These are phyloP conservation scores for Pyrocephalus nanus DNA, from an alignment of 2,797 vertebrate genomes.

Conservation along the genomic window DNA sequence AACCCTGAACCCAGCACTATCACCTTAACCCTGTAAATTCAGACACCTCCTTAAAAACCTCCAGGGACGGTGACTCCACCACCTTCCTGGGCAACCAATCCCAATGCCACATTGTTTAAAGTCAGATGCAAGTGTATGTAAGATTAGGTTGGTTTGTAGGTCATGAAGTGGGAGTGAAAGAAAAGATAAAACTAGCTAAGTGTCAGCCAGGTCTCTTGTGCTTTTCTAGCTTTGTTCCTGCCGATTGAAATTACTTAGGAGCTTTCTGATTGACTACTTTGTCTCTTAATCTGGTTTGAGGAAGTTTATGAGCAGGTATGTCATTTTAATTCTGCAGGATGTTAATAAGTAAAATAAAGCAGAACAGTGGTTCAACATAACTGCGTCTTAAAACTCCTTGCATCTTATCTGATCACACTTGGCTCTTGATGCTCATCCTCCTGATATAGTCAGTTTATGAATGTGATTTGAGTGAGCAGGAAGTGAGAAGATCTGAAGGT, in stretches of 20 bases:
- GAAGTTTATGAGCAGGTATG: not conserved
- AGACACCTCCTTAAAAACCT: not conserved
- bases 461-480: not conserved
- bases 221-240: not conserved
- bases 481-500: not conserved
- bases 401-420: not conserved
- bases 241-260: not conserved
- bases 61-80: not conserved
- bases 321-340: not conserved
- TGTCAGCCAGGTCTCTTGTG: not conserved
- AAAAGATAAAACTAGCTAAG: not conserved
- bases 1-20: not conserved
- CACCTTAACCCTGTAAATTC: not conserved
- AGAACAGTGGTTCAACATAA: not conserved
- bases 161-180: not conserved
- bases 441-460: not conserved
- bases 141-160: not conserved
- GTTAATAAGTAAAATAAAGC: not conserved
- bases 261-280: not conserved
- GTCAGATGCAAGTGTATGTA: not conserved
- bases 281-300: not conserved
- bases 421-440: not conserved
- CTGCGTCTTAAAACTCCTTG: not conserved
- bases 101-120: not conserved
- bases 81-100: not conserved